Conservation (phyloP, 2,888 invertebrate genomes). For the Athalia rosae region DNA sequence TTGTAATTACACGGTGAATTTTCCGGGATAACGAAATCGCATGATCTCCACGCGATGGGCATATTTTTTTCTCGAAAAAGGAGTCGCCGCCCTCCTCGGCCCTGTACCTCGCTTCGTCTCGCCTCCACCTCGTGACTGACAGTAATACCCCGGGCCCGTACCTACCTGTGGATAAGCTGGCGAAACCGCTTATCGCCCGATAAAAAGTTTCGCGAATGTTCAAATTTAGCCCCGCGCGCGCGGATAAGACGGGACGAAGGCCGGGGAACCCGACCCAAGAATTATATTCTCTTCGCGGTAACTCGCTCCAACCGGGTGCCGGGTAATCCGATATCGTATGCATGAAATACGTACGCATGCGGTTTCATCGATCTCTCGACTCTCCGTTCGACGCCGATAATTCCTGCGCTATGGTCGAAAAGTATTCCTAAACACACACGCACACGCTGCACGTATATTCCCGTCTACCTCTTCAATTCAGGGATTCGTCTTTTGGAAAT, state of each 20-base stretch:
- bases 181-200: constrained; percentile 37
- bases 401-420: too few relatives aligned
- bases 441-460: too few relatives aligned
- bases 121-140: constrained; percentile 25
- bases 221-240: constrained; percentile 9
- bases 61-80: too few relatives aligned
- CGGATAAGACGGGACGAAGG: constrained; percentile 21
- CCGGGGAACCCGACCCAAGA: neutral
- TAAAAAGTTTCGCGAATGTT: constrained; percentile 42
- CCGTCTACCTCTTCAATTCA: too few relatives aligned
- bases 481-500: too few relatives aligned
- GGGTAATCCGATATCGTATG: too few relatives aligned
- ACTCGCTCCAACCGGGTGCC: too few relatives aligned
- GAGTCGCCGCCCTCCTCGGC: too few relatives aligned
- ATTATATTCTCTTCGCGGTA: neutral
- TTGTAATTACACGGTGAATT: neutral
- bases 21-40: neutral
- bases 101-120: neutral
- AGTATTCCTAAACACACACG: too few relatives aligned
- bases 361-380: too few relatives aligned
- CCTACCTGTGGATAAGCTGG: constrained; percentile 26
- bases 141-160: constrained; percentile 34
- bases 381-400: too few relatives aligned
- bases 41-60: neutral
- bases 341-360: too few relatives aligned